phyloP scores from a whole-genome alignment of 2,113 vertebrate species.

The Scolopax mira region DNA sequence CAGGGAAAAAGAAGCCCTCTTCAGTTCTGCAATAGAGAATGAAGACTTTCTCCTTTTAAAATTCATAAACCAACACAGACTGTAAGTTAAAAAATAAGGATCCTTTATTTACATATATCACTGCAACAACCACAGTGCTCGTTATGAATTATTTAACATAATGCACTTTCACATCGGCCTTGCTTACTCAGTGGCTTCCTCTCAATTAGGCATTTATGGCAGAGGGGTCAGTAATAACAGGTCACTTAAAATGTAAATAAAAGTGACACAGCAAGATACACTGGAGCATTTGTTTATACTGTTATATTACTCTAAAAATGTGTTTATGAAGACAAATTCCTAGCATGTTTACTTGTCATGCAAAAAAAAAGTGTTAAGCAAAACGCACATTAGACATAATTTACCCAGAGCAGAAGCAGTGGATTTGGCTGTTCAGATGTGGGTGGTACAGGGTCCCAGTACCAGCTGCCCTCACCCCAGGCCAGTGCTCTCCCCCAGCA shows the following conservation, averaged over 20 bases:
- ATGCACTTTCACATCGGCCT: not conserved
- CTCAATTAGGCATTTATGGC: not conserved
- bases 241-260: conserved; percentile 13
- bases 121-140: not conserved
- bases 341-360: not conserved
- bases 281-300: not conserved
- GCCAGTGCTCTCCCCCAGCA: not conserved
- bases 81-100: not conserved
- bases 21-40: not conserved
- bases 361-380: not conserved
- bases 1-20: not conserved
- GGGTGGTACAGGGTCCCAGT: accelerated
- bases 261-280: not conserved
- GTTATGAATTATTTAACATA: not conserved
- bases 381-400: not conserved
- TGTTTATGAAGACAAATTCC: conserved; percentile 17
- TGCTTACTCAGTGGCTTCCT: not conserved
- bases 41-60: conserved; percentile 15
- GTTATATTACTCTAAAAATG: not conserved
- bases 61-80: conserved; percentile 24
- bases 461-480: not conserved
- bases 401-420: not conserved
- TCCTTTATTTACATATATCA: not conserved
- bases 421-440: accelerated
- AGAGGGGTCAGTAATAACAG: not conserved